Conservation (phyloP, 1,140 invertebrate species). For the Thaumatotibia leucotreta region DNA sequence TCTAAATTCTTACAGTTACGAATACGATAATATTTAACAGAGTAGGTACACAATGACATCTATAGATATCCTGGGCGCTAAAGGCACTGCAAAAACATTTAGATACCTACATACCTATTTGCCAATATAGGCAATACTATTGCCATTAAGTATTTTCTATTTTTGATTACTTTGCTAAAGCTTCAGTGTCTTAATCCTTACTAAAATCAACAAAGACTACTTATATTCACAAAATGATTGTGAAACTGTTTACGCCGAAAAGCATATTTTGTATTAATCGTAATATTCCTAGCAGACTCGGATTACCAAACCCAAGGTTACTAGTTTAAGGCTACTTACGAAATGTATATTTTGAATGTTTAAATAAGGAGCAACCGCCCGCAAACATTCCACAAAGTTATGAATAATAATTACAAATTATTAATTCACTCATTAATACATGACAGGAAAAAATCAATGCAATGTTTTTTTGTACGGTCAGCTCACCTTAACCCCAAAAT, state of each 20-base stretch:
- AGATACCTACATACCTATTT: too few species aligned
- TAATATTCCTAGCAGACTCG: slow-evolving; percentile 10
- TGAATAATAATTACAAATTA: neutral
- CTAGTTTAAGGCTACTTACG: slow-evolving; percentile 17
- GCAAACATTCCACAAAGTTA: neutral
- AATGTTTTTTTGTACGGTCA: neutral
- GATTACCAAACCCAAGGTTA: slow-evolving; percentile 15
- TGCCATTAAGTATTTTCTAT: too few species aligned
- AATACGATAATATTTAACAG: too few species aligned
- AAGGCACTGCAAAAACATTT: too few species aligned
- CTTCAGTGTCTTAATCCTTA: neutral
- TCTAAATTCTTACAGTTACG: too few species aligned
- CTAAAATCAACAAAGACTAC: neutral
- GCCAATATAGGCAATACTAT: too few species aligned
- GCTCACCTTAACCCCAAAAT: too few species aligned
- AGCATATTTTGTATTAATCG: neutral
- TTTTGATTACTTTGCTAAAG: neutral
- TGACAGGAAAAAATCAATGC: neutral
- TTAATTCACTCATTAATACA: too few species aligned
- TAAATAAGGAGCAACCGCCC: neutral
- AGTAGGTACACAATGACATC: too few species aligned
- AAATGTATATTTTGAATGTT: neutral
- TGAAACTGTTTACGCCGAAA: neutral
- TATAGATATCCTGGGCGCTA: too few species aligned
- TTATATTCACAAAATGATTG: neutral